These are phyloP conservation scores for Graptemys geographica DNA, from an alignment of 2,797 vertebrate species.

Conservation along the genomic window DNA sequence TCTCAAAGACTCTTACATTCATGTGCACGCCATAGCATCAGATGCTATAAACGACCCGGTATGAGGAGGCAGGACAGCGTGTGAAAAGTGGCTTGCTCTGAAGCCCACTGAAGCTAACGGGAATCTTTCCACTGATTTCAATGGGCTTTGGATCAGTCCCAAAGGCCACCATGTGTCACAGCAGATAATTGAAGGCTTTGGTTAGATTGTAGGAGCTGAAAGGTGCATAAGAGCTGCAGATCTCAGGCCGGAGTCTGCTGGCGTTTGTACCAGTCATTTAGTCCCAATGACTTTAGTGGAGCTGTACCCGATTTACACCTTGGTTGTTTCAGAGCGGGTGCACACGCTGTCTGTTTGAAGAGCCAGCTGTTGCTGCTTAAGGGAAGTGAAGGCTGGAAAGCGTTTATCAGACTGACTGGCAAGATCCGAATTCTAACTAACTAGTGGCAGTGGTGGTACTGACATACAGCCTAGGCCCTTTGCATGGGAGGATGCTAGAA, in stretches of 20 bases:
- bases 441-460: neutral
- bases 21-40: neutral
- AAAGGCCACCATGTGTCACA: neutral
- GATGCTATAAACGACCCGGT: neutral
- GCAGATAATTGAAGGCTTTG: neutral
- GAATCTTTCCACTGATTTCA: neutral
- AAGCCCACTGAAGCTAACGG: neutral
- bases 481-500: neutral
- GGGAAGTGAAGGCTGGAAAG: neutral
- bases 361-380: neutral
- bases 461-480: neutral
- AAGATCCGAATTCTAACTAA: neutral
- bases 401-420: neutral
- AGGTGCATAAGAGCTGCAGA: neutral
- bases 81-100: neutral
- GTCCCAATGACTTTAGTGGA: neutral
- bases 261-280: neutral
- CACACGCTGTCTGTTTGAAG: neutral
- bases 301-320: neutral
- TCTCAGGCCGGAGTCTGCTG: neutral
- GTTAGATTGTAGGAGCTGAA: neutral
- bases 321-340: neutral
- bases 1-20: neutral
- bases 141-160: neutral
- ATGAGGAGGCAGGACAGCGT: neutral